phyloP scores from a whole-genome alignment of 2,888 invertebrate genomes.

The Morpho deidamia region DNA sequence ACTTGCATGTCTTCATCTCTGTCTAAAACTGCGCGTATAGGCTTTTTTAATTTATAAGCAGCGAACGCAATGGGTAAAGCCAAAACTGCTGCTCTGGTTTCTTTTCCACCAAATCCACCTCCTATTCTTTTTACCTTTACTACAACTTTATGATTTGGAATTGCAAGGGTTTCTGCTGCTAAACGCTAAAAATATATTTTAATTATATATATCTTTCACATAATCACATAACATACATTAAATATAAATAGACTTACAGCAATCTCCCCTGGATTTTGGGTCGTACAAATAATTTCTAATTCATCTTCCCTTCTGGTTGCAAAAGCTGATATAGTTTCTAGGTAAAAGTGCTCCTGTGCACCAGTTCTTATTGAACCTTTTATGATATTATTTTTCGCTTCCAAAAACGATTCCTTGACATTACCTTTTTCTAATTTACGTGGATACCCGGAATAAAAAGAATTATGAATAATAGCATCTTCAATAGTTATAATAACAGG shows the following conservation, averaged over 20 bases:
- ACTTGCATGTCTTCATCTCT: slow-evolving; percentile 92
- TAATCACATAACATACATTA: not conserved
- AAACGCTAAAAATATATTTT: slow-evolving; percentile 65
- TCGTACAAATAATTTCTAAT: slow-evolving; percentile 87
- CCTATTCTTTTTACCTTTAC: slow-evolving; percentile 88
- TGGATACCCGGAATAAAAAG: slow-evolving; percentile 80
- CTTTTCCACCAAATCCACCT: slow-evolving; percentile 95
- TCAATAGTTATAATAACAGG: slow-evolving; percentile 92
- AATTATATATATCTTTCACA: not conserved
- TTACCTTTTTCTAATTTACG: slow-evolving; percentile 81
- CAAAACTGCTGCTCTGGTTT: slow-evolving; percentile 80
- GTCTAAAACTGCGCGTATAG: slow-evolving; percentile 88
- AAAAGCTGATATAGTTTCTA: slow-evolving; percentile 85
- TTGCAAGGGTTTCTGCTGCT: slow-evolving; percentile 79
- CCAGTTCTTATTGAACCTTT: slow-evolving; percentile 85
- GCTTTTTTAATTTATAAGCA: slow-evolving; percentile 83
- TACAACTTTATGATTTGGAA: slow-evolving; percentile 83
- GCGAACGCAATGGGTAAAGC: slow-evolving; percentile 85
- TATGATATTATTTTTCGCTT: slow-evolving; percentile 79
- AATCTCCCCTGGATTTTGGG: slow-evolving; percentile 88
- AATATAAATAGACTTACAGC: slow-evolving; percentile 61
- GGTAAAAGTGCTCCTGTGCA: slow-evolving; percentile 94
- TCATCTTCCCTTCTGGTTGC: slow-evolving; percentile 88
- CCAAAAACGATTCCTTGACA: slow-evolving; percentile 80
- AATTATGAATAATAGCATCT: slow-evolving; percentile 86